These are phyloP conservation scores for Colletes collaris DNA, from an alignment of 2,888 invertebrate genomes.

Conservation along the genomic window DNA sequence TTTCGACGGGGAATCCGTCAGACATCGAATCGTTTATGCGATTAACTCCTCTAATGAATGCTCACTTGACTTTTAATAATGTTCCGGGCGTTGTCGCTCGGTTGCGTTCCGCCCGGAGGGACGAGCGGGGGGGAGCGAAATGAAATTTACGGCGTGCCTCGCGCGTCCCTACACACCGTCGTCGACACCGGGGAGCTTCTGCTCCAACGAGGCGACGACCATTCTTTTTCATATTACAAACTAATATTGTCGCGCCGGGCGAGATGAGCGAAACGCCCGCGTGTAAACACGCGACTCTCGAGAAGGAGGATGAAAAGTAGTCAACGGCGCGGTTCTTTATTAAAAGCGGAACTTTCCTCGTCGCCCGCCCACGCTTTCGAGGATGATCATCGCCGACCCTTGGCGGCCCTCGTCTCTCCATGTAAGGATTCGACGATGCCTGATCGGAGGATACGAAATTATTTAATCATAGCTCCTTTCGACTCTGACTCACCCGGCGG, in stretches of 20 bases:
- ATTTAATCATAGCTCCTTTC: slow-evolving; percentile 38
- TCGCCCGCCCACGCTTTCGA: slow-evolving; percentile 11
- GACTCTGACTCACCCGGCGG: slow-evolving; percentile 29
- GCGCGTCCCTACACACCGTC: neutral
- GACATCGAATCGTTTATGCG: slow-evolving; percentile 48
- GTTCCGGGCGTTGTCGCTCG: slow-evolving; percentile 40
- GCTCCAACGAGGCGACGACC: slow-evolving; percentile 27
- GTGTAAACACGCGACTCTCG: slow-evolving; percentile 32
- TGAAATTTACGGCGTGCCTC: slow-evolving; percentile 49
- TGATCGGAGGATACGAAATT: slow-evolving; percentile 26
- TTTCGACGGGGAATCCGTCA: slow-evolving; percentile 20
- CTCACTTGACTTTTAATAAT: slow-evolving; percentile 59
- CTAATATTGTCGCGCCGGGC: slow-evolving; percentile 61
- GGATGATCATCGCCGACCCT: slow-evolving; percentile 6
- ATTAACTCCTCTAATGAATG: slow-evolving; percentile 58
- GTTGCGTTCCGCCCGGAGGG: neutral
- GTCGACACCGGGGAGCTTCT: neutral
- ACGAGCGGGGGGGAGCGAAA: slow-evolving; percentile 16
- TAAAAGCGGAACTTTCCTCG: slow-evolving; percentile 55
- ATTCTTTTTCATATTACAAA: slow-evolving; percentile 61
- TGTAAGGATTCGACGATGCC: slow-evolving; percentile 43
- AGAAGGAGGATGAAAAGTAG: neutral
- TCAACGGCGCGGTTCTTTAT: slow-evolving; percentile 57
- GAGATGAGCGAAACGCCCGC: slow-evolving; percentile 32
- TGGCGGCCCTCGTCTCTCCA: slow-evolving; percentile 8